Base-by-base conservation (phyloP, 2,797 vertebrate genomes). In the Rachycentron canadum region DNA sequence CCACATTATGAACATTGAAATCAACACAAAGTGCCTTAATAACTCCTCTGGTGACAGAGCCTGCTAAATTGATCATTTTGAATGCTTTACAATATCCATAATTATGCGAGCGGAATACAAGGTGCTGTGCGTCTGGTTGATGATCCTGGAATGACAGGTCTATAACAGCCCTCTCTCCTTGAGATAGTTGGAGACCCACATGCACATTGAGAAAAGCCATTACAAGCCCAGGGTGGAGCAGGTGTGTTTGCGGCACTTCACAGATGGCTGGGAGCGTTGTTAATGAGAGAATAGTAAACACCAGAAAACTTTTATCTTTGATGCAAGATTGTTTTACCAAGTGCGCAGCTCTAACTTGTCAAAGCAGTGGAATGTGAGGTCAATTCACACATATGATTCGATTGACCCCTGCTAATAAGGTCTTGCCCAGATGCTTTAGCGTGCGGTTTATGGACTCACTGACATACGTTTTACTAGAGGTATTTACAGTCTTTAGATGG, bases 141-240 rank as follows among this genome's bases (percentile, higher is more conserved):
- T 94, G 92, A 92, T 92, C 86, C 69, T 69, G 76, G 80, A 86
- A 86, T 93, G 93, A 94, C 92, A 92, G 90, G 89, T 90, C 89
- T 89, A 78, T 91, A 91, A 92, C 91, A 91, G 88, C 89, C 85
- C 78, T 71, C 84, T 81, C 91, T 92, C 88, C 88, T 92, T 83
- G 72, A 92, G 84, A 89, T 89, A 88, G 85, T 89, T 19, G 73
- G 52, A 87, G 91, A 91, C 85, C 89, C 90, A 82, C 83, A 82
- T 86, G 90, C 93, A 94, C 93, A 94, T 94, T 84, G 90, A 93
- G 94, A 93, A 95, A 95, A 94, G 91, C 91, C 92, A 92, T 95
- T 95, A 94, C 88, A 85, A 79, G 89, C 92, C 81, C 87, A 89
- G 93, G 89, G 89, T 88, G 89, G 90, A 92, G 94, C 95, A 95